phyloP scores from a whole-genome alignment of 1,140 invertebrate species.

The Periplaneta americana region DNA sequence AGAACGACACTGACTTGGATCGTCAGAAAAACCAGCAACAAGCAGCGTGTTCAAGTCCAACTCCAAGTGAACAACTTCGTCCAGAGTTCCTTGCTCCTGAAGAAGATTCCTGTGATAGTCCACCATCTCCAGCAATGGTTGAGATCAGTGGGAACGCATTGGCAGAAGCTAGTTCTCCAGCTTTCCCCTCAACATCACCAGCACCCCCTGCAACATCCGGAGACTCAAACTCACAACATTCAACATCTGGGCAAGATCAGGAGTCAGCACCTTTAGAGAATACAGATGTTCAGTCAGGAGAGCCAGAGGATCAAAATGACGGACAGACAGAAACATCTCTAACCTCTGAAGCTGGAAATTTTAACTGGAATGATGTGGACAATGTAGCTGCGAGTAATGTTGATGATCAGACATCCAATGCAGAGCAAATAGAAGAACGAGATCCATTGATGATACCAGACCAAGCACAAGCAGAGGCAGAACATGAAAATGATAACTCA shows the following conservation, averaged over 20 bases:
- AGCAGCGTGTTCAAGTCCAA: not conserved
- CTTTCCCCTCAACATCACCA: constrained; percentile 5
- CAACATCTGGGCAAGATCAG: not conserved
- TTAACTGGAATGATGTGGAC: not conserved
- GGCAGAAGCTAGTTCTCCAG: constrained; percentile 4
- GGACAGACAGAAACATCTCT: not conserved
- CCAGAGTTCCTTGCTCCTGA: constrained; percentile 9
- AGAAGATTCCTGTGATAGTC: not conserved
- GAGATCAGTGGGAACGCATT: not conserved
- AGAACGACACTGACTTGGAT: not conserved
- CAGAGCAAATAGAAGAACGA: not conserved
- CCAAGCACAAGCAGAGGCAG: not conserved
- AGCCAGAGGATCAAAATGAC: not conserved
- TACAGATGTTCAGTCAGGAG: not conserved
- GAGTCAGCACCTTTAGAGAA: not conserved
- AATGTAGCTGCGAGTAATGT: not conserved
- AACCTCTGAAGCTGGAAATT: not conserved
- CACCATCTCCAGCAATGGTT: constrained; percentile 10
- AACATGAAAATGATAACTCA: not conserved
- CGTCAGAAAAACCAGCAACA: not conserved
- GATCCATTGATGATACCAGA: constrained; percentile 5
- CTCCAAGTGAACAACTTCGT: constrained; percentile 11
- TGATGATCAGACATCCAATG: not conserved
- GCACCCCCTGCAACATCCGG: not conserved
- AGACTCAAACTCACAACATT: not conserved